Evolutionary conservation across 2,113 vertebrate genomes (phyloP).

Genomic region (Macquaria australasica): DNA sequence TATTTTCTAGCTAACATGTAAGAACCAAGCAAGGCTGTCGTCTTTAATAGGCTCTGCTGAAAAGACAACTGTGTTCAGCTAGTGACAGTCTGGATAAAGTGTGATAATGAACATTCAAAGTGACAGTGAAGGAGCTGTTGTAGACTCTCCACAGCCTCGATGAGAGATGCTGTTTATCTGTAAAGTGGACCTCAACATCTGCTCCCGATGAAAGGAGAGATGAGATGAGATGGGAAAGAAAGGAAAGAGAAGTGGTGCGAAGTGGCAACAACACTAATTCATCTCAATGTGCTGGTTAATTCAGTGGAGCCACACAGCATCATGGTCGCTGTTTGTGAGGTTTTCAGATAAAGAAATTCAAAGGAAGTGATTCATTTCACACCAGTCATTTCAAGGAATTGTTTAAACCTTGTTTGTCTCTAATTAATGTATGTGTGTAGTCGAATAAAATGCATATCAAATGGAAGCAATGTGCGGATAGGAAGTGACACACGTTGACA

Average conservation of each 20-base stretch:
- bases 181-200: conserved; percentile 77
- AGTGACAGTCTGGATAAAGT: conserved; percentile 51
- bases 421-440: conserved; percentile 13
- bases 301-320: conserved; percentile 18
- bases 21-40: conserved; percentile 11
- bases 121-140: conserved; percentile 66
- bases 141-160: conserved; percentile 59
- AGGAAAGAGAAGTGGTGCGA: conserved; percentile 21
- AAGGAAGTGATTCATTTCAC: conserved; percentile 46
- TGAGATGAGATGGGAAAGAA: conserved; percentile 51
- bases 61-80: conserved; percentile 50
- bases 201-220: conserved; percentile 68
- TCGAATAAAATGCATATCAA: conserved; percentile 9
- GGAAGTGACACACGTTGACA: conserved; percentile 2
- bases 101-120: conserved; percentile 66
- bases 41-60: conserved; percentile 35
- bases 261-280: conserved; percentile 55
- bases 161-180: conserved; percentile 68
- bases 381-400: conserved; percentile 10
- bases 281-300: conserved; percentile 52
- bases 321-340: conserved; percentile 26
- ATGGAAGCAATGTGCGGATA: neutral
- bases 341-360: conserved; percentile 35
- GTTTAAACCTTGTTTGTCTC: conserved; percentile 19
- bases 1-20: neutral